Conservation (phyloP, 2,113 vertebrate species). For the Oceanites oceanicus region DNA sequence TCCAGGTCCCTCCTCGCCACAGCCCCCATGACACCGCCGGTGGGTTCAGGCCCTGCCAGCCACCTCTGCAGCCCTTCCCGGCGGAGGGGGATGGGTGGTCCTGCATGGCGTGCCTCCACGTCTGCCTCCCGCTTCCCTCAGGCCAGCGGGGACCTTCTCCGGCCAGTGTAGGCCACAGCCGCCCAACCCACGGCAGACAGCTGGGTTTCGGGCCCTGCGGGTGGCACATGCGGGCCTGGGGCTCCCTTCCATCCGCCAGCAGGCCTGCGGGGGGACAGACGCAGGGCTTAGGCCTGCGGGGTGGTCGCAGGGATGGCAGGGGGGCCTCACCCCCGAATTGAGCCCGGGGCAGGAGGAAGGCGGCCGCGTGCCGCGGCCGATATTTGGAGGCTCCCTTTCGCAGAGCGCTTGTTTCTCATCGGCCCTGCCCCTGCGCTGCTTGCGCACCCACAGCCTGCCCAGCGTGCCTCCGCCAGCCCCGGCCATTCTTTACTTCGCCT, state of each 20-base stretch:
- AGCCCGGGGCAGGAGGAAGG: accelerated
- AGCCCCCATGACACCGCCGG: accelerated
- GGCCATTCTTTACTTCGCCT: not conserved
- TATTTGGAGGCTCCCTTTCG: not conserved
- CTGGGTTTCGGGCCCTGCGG: accelerated
- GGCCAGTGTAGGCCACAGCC: accelerated
- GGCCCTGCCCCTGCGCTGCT: accelerated
- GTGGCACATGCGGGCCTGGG: accelerated
- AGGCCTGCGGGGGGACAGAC: accelerated
- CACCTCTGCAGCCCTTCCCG: accelerated
- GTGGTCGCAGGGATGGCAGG: accelerated
- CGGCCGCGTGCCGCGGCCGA: accelerated
- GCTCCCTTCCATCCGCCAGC: no score
- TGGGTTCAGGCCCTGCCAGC: not conserved
- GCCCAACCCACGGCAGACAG: accelerated
- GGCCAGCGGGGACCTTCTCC: not conserved
- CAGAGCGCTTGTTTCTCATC: not conserved
- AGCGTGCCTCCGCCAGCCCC: accelerated
- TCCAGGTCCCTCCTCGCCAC: accelerated
- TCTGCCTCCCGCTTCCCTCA: accelerated
- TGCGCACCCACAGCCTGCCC: not conserved
- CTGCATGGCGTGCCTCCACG: accelerated
- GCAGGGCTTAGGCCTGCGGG: accelerated
- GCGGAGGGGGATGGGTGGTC: accelerated
- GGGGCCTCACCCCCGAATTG: accelerated